These are phyloP conservation scores for Sarcophaga subvicina DNA, from an alignment of 2,888 invertebrate species.

Conservation along the genomic window DNA sequence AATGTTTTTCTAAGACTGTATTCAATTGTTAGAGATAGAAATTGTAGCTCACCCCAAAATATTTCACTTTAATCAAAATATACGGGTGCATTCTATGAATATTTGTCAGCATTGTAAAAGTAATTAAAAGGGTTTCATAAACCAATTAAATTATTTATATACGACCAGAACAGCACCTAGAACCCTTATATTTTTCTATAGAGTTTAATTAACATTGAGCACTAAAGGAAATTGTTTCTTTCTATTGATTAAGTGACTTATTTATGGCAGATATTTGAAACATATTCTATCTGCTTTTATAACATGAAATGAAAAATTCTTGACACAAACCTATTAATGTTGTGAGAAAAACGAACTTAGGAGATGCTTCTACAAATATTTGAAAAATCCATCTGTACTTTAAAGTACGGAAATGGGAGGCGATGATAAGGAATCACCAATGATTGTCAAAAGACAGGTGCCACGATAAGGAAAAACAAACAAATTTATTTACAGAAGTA, in stretches of 20 bases:
- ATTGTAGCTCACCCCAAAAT: neutral
- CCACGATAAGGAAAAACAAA: neutral
- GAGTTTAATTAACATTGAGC: constrained; percentile 38
- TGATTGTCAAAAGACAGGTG: constrained; percentile 55
- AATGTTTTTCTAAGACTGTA: too few relatives aligned
- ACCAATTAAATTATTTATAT: constrained; percentile 36
- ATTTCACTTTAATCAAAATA: neutral
- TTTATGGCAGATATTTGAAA: constrained; percentile 46
- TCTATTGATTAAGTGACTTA: constrained; percentile 44
- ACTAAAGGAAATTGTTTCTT: neutral
- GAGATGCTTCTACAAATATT: neutral
- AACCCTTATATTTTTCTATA: constrained; percentile 38
- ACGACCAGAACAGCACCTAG: neutral
- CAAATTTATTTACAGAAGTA: too few relatives aligned
- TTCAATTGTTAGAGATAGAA: neutral
- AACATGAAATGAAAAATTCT: constrained; percentile 17
- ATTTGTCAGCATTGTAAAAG: constrained; percentile 33
- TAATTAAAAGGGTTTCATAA: constrained; percentile 34
- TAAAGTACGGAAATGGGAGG: neutral
- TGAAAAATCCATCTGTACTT: constrained; percentile 5
- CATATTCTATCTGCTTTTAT: constrained; percentile 11
- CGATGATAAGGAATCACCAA: neutral
- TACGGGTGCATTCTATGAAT: constrained; percentile 37
- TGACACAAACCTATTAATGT: constrained; percentile 35
- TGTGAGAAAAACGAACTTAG: neutral